A percentile compares a stretch with the other conserved stretches of the same genome.
Conservation (phyloP, 1,140 invertebrate species). For the Arion vulgaris region DNA sequence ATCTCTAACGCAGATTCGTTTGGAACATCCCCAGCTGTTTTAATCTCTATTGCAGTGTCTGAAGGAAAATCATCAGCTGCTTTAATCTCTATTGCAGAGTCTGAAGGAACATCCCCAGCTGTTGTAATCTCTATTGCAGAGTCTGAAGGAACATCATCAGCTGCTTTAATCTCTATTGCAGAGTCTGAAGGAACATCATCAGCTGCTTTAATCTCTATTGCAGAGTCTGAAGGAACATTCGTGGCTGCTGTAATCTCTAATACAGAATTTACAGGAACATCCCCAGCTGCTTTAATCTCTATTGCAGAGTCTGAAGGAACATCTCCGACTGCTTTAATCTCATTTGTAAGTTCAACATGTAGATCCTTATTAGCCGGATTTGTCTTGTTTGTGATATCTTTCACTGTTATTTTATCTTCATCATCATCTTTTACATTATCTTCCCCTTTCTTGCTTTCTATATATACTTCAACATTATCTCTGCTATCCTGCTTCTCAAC, state of each 20-base stretch:
- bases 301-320: too few species aligned
- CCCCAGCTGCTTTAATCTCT: background rate
- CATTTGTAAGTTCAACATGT: background rate
- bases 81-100: too few species aligned
- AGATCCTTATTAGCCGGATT: background rate
- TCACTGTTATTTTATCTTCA: background rate
- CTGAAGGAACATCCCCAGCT: background rate
- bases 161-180: background rate
- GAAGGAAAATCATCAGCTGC: background rate
- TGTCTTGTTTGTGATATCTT: background rate
- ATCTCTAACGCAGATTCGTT: too few species aligned
- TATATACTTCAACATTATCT: conserved; percentile 20
- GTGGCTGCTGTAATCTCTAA: background rate
- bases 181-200: background rate
- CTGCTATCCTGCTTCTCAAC: conserved; percentile 35
- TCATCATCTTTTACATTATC: conserved; percentile 11
- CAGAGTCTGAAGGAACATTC: background rate
- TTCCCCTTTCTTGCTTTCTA: conserved; percentile 15
- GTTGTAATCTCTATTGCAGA: background rate
- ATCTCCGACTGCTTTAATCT: background rate
- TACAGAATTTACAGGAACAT: background rate
- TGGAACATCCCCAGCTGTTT: background rate
- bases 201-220: background rate
- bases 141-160: background rate
- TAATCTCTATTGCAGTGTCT: too few species aligned